Evolutionary conservation across 2,888 invertebrate species (phyloP), one percentile per base, ranked within the genome.

Genomic region (Ferrisia virgata): DNA sequence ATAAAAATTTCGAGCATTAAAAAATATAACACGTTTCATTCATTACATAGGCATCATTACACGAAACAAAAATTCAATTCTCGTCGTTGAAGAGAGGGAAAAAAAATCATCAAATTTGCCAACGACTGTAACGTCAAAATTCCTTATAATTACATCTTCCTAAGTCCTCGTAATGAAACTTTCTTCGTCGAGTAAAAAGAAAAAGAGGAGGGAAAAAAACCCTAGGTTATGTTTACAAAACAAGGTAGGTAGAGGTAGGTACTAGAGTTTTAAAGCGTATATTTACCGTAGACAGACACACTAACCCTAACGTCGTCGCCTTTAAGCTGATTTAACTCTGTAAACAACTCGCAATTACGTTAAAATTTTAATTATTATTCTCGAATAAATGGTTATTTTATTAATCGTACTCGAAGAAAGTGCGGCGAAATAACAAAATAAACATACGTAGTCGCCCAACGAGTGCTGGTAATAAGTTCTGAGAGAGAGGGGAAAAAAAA

Each of bases 351-450:
- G 58, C 58, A 58, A 58, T 58, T 58, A 58, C 22, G 58, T 58
- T 58, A 58, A 58, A 58, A 58, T 58, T 58, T 58, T 58, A 58
- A 58, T 58, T 58, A 58, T 58, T 58, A 58, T 58, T 58, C 58
- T 58, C 58, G 58, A 58, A 58, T 58, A 58, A 58, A 58, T 58
- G 22, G 58, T 58, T 58, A 58, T 58, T 58, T 25, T 58, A 58
- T 25, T 47, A 58, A 58, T 58, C 22, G 58, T 58, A 58, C 58
- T 25, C 11, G 25, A 58, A 58, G 58, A 58, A 58, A n/a, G n/a
- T 58, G 25, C 58, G n/a, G 25, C 58, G 58, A 58, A 58, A 58
- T 58, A 25, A 58, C 58, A 58, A 58, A 58, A 58, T 58, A 58
- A 58, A 58, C 58, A 58, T n/a, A 58, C 58, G 25, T 9, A 25